Evolutionary conservation across 2,113 vertebrate genomes (phyloP), one percentile per base, ranked within the genome.

Genomic region (Dromiciops gliroides): DNA sequence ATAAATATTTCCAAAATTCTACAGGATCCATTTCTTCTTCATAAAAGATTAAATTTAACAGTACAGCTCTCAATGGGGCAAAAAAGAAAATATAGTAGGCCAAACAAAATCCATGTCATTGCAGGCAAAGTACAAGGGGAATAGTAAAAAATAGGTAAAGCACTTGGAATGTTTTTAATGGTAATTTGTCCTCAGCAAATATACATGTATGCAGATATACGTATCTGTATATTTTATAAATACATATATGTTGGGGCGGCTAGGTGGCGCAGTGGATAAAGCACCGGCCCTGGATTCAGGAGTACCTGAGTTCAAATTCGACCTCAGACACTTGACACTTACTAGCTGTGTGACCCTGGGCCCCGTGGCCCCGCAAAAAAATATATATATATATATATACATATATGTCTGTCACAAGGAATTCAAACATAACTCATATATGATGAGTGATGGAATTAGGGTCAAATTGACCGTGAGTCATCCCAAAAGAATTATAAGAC

Each of bases 21-120:
- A 50, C 53, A 88, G 48, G 48, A 88, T 90, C 28, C 25, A 8
- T 28, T 83, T 92, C 52, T 51, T 16, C 50, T 0, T 24, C 50
- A 49, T 11, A 26, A 56, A 89, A 90, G 75, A 48, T 53, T 90
- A 28, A 14, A n/a, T 25, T 44, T 22, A 52, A 16, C 51, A 96
- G 94, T 51, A 26, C 0, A 22, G 50, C 50, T 93, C 88, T 37
- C 67, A 83, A 0, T 26, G 24, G 28, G 44, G 37, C 37, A 91
- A 47, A 8, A 28, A 47, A 91, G 51, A 83, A 51, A 92, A 22
- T 83, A 44, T 44, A 44, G 4, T 7, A 44, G n/a, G 91, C 89
- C 91, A 88, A 94, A 93, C 67, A 96, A 95, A 96, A 89, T 37
- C 50, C 52, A 52, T 56, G 37, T 50, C 51, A 90, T 95, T 90